Base-by-base conservation (phyloP, 2,888 invertebrate species). In the Tromatobia lineatoria region DNA sequence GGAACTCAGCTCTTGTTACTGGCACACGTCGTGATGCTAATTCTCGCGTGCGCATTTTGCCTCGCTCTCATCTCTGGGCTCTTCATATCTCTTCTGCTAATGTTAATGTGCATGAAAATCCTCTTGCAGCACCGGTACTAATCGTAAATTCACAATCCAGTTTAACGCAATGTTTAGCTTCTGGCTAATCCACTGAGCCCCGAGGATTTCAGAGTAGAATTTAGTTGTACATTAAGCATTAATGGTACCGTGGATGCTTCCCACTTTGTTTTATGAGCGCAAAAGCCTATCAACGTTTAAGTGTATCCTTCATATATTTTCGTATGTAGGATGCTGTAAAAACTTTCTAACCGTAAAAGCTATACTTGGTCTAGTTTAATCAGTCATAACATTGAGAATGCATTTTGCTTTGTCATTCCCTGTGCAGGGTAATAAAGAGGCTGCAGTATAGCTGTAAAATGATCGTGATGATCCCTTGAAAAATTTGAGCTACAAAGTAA, bases 91-190 rank as follows among this genome's bases (percentile, higher is more conserved):
- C 29, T 23, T 54, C 66, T 29, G 50, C 54, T 64, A 71, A 70
- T 70, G 59, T 47, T 69, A 70, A 69, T 69, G 34, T 10, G 34
- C 18, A 42, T 34, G 69, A 38, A 69, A 61, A 77, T 69, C 70
- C 70, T 61, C 70, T 52, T 20, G 13, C 23, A 34, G 25, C 18
- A 54, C 54, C 25, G 57, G 45, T 54, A 34, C 71, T 71, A 57
- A 66, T 79, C 29, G 52, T 73, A 79, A 54, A 52, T 71, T 66
- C 20, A 10, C 29, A 79, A 71, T 47, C 29, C 50, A 54, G 42
- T 54, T 50, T 42, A 15, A 25, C 18, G 11, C 38, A 23, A 54
- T 64, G 23, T 25, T 54, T 42, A 45, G 66, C 64, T 52, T 18
- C 18, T 15, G 29, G 73, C 54, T 78, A 70, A 54, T 54, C 54